Base-by-base conservation (phyloP, 2,113 vertebrate genomes). In the Myotis yumanensis region DNA sequence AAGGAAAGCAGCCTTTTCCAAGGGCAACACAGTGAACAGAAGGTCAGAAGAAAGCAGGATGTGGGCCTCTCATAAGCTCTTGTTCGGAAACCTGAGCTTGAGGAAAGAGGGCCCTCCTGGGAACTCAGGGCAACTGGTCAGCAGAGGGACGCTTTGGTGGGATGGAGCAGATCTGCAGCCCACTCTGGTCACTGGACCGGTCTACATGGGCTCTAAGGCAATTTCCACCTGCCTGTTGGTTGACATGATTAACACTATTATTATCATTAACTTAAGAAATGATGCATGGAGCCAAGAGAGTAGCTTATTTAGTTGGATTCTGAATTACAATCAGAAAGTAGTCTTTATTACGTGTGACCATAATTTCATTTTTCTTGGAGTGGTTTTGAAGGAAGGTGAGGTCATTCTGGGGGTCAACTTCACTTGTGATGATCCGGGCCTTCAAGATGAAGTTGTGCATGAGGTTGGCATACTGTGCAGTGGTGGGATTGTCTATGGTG, bases 321-420 rank as follows among this genome's bases (percentile, higher is more conserved):
- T 99, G 99, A 96, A 99, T 99, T 97, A 99, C 99, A 80, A 99
- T 99, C 98, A 99, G 96, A 98, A 99, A 99, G 97, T 99, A 99
- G 97, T 99, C 99, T 98, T 99, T 99, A 98, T 99, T 99, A 99
- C 98, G 15, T n/a, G 64, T 32, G 15, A 66, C 30, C 64, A 66
- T n/a, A 66, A 66, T 32, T 66, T 66, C 64, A 66, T 66, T 66
- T 66, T 66, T n/a, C 64, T 32, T 32, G 64, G 30, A 32, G 30
- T 6, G 0, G 30, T 17, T 66, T 66, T 16, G 64, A 16, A 66
- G 64, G 64, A 66, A 66, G 30, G 30, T 66, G 64, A 66, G 64
- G 30, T 66, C 64, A 66, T 66, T 66, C 30, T 66, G 64, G 30
- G 30, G 12, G 64, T 66, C 64, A 66, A 6, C 30, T 66, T 64